phyloP scores from a whole-genome alignment of 2,888 invertebrate species.

The Lasioglossum malachurum region DNA sequence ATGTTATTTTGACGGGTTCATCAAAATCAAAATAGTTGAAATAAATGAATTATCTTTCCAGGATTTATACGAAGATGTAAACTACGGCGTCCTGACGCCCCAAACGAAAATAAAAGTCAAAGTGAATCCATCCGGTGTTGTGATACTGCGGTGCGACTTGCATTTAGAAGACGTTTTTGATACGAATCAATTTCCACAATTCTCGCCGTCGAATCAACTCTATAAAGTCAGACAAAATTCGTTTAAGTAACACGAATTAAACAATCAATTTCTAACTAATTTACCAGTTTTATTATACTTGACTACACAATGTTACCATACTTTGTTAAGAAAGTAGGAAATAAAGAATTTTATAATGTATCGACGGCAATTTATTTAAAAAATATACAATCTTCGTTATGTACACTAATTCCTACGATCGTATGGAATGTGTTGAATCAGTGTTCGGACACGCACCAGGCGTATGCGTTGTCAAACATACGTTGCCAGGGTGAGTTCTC shows the following conservation, averaged over 20 bases:
- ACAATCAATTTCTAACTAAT: slow-evolving; percentile 52
- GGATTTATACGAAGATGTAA: slow-evolving; percentile 96
- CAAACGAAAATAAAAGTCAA: slow-evolving; percentile 96
- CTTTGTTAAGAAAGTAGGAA: slow-evolving; percentile 60
- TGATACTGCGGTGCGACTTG: slow-evolving; percentile 92
- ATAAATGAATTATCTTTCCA: slow-evolving; percentile 83
- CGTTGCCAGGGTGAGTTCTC: slow-evolving; percentile 94
- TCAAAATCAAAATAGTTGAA: not conserved
- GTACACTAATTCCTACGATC: slow-evolving; percentile 15
- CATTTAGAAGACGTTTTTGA: slow-evolving; percentile 86
- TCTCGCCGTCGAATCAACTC: slow-evolving; percentile 86
- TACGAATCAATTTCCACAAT: slow-evolving; percentile 81
- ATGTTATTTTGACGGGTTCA: not conserved
- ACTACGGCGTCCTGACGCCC: slow-evolving; percentile 93
- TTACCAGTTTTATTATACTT: slow-evolving; percentile 50
- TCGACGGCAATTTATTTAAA: not conserved
- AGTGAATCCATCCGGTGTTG: slow-evolving; percentile 96
- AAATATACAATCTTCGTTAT: slow-evolving; percentile 30
- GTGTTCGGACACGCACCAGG: slow-evolving; percentile 86
- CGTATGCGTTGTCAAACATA: slow-evolving; percentile 95
- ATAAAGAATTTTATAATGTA: slow-evolving; percentile 69
- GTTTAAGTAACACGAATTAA: slow-evolving; percentile 73
- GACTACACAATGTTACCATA: slow-evolving; percentile 64
- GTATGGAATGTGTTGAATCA: not conserved
- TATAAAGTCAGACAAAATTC: slow-evolving; percentile 85